These are phyloP conservation scores for Indicator maculatus DNA, from an alignment of 2,113 vertebrate genomes.

Conservation along the genomic window DNA sequence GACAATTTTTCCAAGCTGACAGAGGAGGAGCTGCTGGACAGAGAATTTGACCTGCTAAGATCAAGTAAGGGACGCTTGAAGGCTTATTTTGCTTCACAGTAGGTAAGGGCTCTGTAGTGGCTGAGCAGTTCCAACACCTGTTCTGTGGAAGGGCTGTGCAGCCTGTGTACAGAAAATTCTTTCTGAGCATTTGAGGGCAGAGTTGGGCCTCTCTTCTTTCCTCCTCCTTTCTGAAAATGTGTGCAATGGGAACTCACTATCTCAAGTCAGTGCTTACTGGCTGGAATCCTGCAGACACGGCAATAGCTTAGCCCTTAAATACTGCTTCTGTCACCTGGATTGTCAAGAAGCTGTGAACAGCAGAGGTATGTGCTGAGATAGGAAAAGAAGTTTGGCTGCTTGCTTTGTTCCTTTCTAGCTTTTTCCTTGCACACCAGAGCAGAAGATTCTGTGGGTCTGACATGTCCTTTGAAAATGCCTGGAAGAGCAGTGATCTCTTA, in stretches of 20 bases:
- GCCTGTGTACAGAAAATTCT: slow-evolving; percentile 66
- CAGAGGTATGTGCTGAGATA: slow-evolving; percentile 23
- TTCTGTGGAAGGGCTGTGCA: background rate
- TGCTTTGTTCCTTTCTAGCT: slow-evolving; percentile 64
- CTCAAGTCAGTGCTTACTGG: slow-evolving; percentile 25
- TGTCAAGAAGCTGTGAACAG: slow-evolving; percentile 45
- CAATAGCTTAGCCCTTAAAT: slow-evolving; percentile 16
- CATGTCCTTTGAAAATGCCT: slow-evolving; percentile 78
- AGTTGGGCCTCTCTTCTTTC: slow-evolving; percentile 53
- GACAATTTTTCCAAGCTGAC: slow-evolving; percentile 97
- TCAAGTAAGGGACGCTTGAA: slow-evolving; percentile 92
- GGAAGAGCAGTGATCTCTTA: slow-evolving; percentile 71
- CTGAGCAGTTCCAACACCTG: slow-evolving; percentile 60
- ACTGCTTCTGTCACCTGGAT: slow-evolving; percentile 25
- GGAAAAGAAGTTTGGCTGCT: slow-evolving; percentile 45
- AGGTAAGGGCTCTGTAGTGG: slow-evolving; percentile 62
- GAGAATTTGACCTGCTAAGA: slow-evolving; percentile 97
- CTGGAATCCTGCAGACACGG: slow-evolving; percentile 24
- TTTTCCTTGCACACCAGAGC: slow-evolving; percentile 58
- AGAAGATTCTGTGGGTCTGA: slow-evolving; percentile 67
- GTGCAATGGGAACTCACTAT: slow-evolving; percentile 37
- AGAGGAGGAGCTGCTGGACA: slow-evolving; percentile 95
- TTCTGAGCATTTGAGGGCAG: slow-evolving; percentile 77
- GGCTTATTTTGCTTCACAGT: slow-evolving; percentile 86
- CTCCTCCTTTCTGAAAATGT: background rate